Evolutionary conservation across 35 echinoderm and acorn worm species (phyloP), one percentile per base, ranked within the genome.

Genomic region (Ophioderma brevispina): DNA sequence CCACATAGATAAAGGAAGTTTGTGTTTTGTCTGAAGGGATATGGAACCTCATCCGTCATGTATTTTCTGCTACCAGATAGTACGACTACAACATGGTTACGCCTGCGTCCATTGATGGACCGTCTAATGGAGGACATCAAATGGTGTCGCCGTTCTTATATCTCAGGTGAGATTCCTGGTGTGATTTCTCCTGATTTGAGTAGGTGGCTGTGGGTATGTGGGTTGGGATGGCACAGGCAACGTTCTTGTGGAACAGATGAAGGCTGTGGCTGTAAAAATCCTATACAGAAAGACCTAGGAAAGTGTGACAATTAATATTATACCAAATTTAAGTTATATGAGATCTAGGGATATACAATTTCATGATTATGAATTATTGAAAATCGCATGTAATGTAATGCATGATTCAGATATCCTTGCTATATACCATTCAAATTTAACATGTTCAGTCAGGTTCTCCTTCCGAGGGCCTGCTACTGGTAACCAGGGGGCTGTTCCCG

Each of bases 21-120:
- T 30, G 90, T 99, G 32, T 90, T 99, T 82, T 99, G 97, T 37
- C 97, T 81, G 33, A 95, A 95, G 19, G 97, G 97, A 40, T 99
- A 99, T 21, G 97, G 97, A 35, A 99, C 94, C 33, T 93, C 97
- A 88, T 99, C 94, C 0, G 97, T 93, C 97, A 99, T 99, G 38
- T 85, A 99, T 40, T 93, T 99, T 78, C 89, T 99, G 35, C 81
- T 70, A 78, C 87, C 76, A 30, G 90, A 80, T 11, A 93, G 76
- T 31, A 99, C 90, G 10, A 99, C 85, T 32, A 91, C 97, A 39
- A 91, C 88, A 86, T 99, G 97, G 32, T 99, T 40, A 35, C 87
- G 88, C 18, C 55, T 64, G 33, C 59, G 81, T 17, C 87, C 84
- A 78, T 87, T 87, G 39, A 87, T 84, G 31, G 94, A 99, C 38